Evolutionary conservation across 1,140 invertebrate genomes (phyloP).

Genomic region (Neelides sp.): DNA sequence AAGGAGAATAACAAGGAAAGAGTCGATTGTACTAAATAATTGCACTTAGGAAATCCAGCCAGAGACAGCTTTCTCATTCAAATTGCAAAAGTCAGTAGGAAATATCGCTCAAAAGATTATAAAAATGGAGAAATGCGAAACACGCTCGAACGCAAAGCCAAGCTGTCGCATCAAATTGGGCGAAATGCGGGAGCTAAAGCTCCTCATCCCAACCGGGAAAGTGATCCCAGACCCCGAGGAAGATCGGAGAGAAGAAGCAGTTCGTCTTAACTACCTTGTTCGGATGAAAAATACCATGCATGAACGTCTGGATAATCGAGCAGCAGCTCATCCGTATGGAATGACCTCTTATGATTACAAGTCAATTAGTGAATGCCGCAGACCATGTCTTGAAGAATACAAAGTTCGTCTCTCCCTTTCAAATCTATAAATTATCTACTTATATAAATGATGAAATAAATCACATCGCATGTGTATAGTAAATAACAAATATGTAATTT

Average conservation of each 20-base stretch:
- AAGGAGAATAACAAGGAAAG: background rate
- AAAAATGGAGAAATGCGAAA: background rate
- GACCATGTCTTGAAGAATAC: constrained; percentile 6
- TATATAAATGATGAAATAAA: background rate
- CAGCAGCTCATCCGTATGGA: constrained; percentile 13
- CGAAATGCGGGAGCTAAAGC: no score
- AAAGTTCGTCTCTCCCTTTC: background rate
- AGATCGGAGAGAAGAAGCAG: background rate
- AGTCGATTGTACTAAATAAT: background rate
- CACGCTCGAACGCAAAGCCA: no score
- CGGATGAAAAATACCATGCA: constrained; percentile 2
- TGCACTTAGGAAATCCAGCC: background rate
- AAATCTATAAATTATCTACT: background rate
- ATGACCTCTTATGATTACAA: constrained; percentile 13
- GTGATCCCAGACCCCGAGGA: background rate
- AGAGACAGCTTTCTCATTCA: background rate
- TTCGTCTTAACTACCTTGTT: background rate
- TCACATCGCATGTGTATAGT: background rate
- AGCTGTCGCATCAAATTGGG: no score
- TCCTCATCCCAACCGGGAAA: no score
- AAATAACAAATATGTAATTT: background rate
- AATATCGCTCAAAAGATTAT: background rate
- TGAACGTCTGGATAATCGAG: constrained; percentile 8
- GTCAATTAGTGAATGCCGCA: constrained; percentile 4
- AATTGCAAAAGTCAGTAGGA: background rate